phyloP scores from a whole-genome alignment of 2,797 vertebrate genomes.

The Coccyzus lansbergi region DNA sequence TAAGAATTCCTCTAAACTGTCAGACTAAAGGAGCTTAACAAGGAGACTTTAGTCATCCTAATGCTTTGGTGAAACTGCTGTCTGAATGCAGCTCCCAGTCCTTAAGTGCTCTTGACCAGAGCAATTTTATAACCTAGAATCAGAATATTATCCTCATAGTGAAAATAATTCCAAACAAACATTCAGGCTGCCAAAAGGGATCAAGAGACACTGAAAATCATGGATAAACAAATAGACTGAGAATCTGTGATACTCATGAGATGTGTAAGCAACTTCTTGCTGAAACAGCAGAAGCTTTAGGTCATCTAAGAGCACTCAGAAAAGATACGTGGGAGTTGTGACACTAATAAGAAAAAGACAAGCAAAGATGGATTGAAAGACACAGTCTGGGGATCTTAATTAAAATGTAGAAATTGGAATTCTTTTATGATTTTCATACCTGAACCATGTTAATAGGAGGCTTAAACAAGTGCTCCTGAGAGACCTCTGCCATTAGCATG shows the following conservation, averaged over 20 bases:
- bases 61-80: neutral
- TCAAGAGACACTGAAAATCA: neutral
- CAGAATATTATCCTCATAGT: slow-evolving; percentile 44
- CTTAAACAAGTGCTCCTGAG: neutral
- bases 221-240: slow-evolving; percentile 28
- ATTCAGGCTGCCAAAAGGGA: slow-evolving; percentile 34
- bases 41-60: neutral
- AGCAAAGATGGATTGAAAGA: slow-evolving; percentile 1
- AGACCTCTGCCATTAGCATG: neutral
- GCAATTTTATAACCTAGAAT: slow-evolving; percentile 18
- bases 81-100: neutral
- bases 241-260: neutral
- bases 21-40: neutral
- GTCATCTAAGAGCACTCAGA: neutral
- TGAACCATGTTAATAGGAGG: neutral
- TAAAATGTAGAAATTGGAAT: neutral
- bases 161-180: slow-evolving; percentile 62
- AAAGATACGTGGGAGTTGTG: neutral
- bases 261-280: neutral
- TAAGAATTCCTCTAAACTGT: neutral
- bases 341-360: neutral
- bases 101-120: neutral
- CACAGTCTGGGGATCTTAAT: neutral
- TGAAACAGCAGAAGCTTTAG: neutral
- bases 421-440: neutral